Percentiles rank a stretch among this genome's conserved stretches.
These are phyloP conservation scores for Adelges cooleyi DNA, from an alignment of 1,140 invertebrate species.

Conservation along the genomic window DNA sequence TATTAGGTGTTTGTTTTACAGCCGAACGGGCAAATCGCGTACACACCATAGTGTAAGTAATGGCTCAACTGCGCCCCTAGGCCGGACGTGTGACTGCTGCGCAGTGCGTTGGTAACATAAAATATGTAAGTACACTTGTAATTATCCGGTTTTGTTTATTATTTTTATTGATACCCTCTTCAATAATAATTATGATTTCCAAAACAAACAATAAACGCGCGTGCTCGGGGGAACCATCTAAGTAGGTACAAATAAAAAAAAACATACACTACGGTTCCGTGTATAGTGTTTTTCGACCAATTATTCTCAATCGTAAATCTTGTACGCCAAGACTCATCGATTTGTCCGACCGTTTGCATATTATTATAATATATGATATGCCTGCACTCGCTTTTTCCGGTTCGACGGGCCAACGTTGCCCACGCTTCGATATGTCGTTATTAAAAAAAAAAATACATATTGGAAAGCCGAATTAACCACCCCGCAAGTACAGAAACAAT, in stretches of 20 bases:
- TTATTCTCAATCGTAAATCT: conserved; percentile 10
- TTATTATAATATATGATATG: not conserved
- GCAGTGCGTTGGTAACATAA: not conserved
- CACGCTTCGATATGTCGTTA: not conserved
- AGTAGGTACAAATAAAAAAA: conserved; percentile 1
- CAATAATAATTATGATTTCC: conserved; percentile 16
- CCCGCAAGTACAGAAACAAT: too few relatives aligned
- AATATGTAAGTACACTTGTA: not conserved
- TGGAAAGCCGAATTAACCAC: too few relatives aligned
- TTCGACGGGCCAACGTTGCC: not conserved
- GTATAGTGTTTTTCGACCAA: conserved; percentile 3
- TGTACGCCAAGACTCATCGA: not conserved
- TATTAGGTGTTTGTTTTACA: conserved; percentile 16
- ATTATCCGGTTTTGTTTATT: not conserved
- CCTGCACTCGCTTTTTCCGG: not conserved
- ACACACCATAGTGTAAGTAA: not conserved
- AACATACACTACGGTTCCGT: not conserved
- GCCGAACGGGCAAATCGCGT: too few relatives aligned
- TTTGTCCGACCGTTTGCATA: too few relatives aligned
- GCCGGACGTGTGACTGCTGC: conserved; percentile 1
- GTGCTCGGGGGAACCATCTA: not conserved
- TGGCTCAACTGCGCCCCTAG: not conserved
- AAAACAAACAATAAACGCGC: conserved; percentile 4
- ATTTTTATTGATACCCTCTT: not conserved
- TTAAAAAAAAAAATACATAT: not conserved